Percentiles rank a stretch among this genome's conserved stretches.
Conservation (phyloP, 2,797 vertebrate genomes). For the Glyptemys insculpta region DNA sequence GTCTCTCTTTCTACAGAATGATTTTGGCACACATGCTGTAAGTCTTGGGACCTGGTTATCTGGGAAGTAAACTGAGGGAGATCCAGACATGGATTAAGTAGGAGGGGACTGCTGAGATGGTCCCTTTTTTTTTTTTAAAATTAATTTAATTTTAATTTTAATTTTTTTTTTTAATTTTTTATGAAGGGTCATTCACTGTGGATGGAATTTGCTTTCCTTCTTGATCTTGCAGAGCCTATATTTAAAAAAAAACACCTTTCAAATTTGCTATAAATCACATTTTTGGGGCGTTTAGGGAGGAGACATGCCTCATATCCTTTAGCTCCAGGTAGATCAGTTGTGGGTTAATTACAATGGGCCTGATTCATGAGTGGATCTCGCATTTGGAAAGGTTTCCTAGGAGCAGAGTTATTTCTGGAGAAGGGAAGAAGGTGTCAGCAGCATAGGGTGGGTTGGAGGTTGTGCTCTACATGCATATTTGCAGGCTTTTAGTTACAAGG, state of each 20-base stretch:
- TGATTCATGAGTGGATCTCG: neutral
- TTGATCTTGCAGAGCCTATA: neutral
- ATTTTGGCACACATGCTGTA: neutral
- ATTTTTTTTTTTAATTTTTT: neutral
- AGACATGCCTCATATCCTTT: neutral
- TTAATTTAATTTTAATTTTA: no score
- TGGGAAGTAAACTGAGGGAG: no score
- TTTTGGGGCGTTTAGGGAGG: neutral
- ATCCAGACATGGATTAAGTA: no score
- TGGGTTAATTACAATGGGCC: neutral
- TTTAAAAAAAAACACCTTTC: neutral
- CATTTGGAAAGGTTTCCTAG: neutral
- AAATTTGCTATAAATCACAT: neutral
- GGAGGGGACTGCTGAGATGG: neutral
- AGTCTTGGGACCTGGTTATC: neutral
- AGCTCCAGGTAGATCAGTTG: neutral
- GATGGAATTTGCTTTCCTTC: neutral
- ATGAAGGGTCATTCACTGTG: neutral
- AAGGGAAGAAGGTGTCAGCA: neutral
- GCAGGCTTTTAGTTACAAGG: neutral
- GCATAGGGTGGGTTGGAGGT: neutral
- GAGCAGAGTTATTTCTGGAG: neutral
- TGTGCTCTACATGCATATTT: fast-evolving
- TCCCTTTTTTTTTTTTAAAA: neutral
- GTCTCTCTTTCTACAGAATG: neutral